Evolutionary conservation across 2,797 vertebrate genomes (phyloP), one percentile per base, ranked within the genome.

Genomic region (Petrocephalus schoutedeni): DNA sequence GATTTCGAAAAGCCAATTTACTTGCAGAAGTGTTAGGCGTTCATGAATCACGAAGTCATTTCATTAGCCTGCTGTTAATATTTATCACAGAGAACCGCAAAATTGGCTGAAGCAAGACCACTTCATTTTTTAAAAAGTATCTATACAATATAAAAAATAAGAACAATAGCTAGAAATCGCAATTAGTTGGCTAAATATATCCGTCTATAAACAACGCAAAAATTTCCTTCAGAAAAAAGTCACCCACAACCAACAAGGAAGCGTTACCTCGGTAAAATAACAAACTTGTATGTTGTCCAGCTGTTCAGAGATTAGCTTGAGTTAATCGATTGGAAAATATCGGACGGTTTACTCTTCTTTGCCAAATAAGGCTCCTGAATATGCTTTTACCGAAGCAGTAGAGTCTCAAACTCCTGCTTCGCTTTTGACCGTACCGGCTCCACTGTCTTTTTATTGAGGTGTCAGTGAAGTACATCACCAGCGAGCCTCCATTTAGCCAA

Each of bases 361-460:
- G 51, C 9, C 80, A 49, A 49, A 49, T 84, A 23, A 51, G 28
- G 41, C 14, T 51, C 45, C 51, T 23, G 21, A 4, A n/a, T 54
- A 3, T 84, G 21, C 28, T 23, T 49, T 53, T 53, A 28, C 28
- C 7, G 80, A 53, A 28, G 4, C 28, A 53, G 49, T 10, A 23
- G 45, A 32, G 88, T 88, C 90, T 90, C 89, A 89, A 77, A 86
- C 88, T 57, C 88, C 88, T 14, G 54, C 51, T 85, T 87, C 89
- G 87, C 89, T 91, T 85, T 67, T 89, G 88, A 88, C 85, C 86
- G 28, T 32, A 59, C 88, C 87, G 85, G 67, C 84, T 89, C 87
- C 23, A 53, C 84, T 86, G 87, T 91, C 92, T 93, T 93, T 94
- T 93, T 95, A 94, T 93, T 85, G 59, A 74, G 64, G 91, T 94